These are phyloP conservation scores for Mylabris phalerata DNA, from an alignment of 1,140 invertebrate species.

Conservation along the genomic window DNA sequence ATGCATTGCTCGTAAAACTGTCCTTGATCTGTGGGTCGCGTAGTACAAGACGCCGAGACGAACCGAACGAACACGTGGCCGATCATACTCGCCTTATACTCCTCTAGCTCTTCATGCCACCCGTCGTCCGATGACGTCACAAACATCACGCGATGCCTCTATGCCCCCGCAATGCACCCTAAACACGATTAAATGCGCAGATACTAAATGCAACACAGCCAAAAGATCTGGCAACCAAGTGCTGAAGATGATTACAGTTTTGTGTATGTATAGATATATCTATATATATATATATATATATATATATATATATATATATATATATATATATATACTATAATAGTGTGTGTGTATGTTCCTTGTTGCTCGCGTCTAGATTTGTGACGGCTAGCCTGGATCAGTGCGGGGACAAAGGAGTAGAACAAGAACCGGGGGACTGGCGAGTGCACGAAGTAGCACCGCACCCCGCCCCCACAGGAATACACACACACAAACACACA, in stretches of 20 bases:
- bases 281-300: no score
- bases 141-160: slow-evolving; percentile 33
- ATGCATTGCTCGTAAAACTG: slow-evolving; percentile 43
- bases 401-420: slow-evolving; percentile 11
- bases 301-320: no score
- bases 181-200: slow-evolving; percentile 36
- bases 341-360: slow-evolving; percentile 9
- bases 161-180: slow-evolving; percentile 22
- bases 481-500: slow-evolving; percentile 11
- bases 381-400: slow-evolving; percentile 18
- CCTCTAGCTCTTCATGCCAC: slow-evolving; percentile 4
- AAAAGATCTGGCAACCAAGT: slow-evolving; percentile 19
- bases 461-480: slow-evolving; percentile 27
- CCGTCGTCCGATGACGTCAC: slow-evolving; percentile 29
- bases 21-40: slow-evolving; percentile 44
- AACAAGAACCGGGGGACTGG: slow-evolving; percentile 19
- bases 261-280: slow-evolving; percentile 20
- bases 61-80: slow-evolving; percentile 40
- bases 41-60: slow-evolving; percentile 37
- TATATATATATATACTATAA: no score
- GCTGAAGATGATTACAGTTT: slow-evolving; percentile 30
- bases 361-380: slow-evolving; percentile 28
- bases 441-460: slow-evolving; percentile 29
- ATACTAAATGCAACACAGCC: slow-evolving; percentile 29
- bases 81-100: slow-evolving; percentile 19